phyloP scores from a whole-genome alignment of 2,797 vertebrate genomes.

The Rhinophrynus dorsalis region DNA sequence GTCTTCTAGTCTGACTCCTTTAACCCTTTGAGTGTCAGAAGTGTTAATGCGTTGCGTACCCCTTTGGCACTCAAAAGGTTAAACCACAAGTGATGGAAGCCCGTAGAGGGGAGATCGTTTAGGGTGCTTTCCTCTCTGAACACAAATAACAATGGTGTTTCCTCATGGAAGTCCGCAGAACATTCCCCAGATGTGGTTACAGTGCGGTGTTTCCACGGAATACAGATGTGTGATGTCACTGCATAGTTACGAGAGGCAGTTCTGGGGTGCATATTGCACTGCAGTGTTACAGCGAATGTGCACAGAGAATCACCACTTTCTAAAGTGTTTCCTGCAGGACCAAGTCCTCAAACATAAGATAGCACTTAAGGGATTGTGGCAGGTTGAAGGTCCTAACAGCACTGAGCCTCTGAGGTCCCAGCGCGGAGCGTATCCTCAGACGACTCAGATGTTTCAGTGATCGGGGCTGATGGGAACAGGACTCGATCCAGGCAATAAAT shows the following conservation, averaged over 20 bases:
- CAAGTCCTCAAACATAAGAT: conserved; percentile 59
- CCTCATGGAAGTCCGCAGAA: no score
- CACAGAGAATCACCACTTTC: neutral
- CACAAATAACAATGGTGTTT: no score
- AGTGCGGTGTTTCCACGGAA: no score
- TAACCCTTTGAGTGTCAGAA: no score
- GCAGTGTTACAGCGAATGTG: neutral
- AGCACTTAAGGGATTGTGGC: conserved; percentile 53
- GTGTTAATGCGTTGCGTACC: no score
- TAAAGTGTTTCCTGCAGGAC: conserved; percentile 35
- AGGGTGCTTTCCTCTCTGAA: no score
- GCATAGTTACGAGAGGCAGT: neutral
- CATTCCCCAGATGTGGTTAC: no score
- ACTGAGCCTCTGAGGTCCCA: conserved; percentile 51
- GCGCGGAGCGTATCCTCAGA: conserved; percentile 35
- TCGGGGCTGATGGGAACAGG: conserved; percentile 49
- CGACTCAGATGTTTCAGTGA: conserved; percentile 55
- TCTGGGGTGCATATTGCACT: neutral
- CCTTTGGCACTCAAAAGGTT: no score
- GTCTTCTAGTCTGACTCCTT: no score
- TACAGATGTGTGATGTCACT: neutral
- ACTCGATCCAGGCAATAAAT: conserved; percentile 57
- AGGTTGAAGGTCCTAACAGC: conserved; percentile 51
- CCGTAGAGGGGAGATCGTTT: no score
- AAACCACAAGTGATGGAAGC: no score